Percentiles rank a stretch among this genome's conserved stretches.
These are phyloP conservation scores for Spea hammondii DNA, from an alignment of 2,797 vertebrate genomes.

Conservation along the genomic window DNA sequence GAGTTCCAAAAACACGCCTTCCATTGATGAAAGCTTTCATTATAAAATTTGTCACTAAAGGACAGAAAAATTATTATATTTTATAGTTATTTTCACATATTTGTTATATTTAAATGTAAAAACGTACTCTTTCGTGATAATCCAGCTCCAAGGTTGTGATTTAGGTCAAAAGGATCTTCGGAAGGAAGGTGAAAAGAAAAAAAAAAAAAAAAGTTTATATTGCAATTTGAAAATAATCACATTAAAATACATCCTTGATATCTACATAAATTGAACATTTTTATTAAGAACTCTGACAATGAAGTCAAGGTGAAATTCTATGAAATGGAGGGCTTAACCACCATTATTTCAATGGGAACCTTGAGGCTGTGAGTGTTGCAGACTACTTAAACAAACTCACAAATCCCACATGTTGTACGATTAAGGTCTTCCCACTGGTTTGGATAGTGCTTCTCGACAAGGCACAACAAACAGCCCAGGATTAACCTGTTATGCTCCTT, in stretches of 20 bases:
- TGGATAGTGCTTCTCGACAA: too few relatives aligned
- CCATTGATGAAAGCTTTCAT: slow-evolving; percentile 98
- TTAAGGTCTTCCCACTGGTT: too few relatives aligned
- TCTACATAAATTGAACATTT: too few relatives aligned
- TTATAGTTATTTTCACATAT: neutral
- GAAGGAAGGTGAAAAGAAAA: slow-evolving; percentile 2
- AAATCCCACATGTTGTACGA: too few relatives aligned
- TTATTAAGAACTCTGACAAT: too few relatives aligned
- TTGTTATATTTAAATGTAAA: slow-evolving; percentile 17
- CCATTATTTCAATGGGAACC: too few relatives aligned
- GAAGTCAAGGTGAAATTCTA: too few relatives aligned
- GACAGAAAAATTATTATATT: neutral
- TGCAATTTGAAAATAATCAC: neutral
- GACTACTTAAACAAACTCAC: too few relatives aligned
- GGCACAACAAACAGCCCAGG: too few relatives aligned
- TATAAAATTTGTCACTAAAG: slow-evolving; percentile 94
- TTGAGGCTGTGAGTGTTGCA: too few relatives aligned
- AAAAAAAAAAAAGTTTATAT: slow-evolving; percentile 1
- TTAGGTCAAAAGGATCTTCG: slow-evolving; percentile 91
- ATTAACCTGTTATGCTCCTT: too few relatives aligned
- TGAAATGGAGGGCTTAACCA: too few relatives aligned
- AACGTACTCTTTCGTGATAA: slow-evolving; percentile 91
- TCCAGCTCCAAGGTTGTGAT: slow-evolving; percentile 93
- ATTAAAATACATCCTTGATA: neutral
- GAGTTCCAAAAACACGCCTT: slow-evolving; percentile 85